phyloP scores from a whole-genome alignment of 2,113 vertebrate species.

The Macaca mulatta region DNA sequence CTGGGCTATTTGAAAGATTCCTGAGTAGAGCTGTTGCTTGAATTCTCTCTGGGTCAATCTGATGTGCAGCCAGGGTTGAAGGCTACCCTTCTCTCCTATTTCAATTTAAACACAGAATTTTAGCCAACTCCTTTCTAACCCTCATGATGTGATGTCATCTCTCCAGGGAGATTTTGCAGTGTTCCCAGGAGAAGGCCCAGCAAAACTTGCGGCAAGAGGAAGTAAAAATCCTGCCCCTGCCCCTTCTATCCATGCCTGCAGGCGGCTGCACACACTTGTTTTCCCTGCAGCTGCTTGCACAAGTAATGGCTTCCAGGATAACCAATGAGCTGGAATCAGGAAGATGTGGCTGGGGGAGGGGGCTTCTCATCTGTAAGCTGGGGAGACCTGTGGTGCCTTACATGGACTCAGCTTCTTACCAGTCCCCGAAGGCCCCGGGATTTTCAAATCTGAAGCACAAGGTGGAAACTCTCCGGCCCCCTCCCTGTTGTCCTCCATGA shows the following conservation, averaged over 20 bases:
- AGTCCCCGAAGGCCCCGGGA: neutral
- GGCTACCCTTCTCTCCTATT: rapidly evolving
- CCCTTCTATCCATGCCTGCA: neutral
- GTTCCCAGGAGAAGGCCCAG: neutral
- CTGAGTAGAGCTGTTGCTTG: neutral
- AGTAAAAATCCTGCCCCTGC: neutral
- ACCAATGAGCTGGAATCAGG: conserved; percentile 50
- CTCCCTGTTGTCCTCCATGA: rapidly evolving
- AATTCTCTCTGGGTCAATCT: neutral
- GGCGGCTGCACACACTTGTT: neutral
- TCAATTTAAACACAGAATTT: neutral
- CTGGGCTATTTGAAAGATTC: rapidly evolving
- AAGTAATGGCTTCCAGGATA: neutral
- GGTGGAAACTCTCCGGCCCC: rapidly evolving
- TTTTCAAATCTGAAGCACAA: too few species aligned
- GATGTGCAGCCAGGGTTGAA: rapidly evolving
- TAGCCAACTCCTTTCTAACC: neutral
- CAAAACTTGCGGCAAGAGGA: neutral
- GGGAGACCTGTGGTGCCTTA: neutral
- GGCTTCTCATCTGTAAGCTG: neutral
- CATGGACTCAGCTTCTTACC: neutral
- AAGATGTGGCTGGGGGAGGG: conserved; percentile 1
- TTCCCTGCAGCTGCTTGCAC: neutral
- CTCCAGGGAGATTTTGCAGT: neutral
- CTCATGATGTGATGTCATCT: rapidly evolving